A percentile compares a stretch with the other conserved stretches of the same genome.
Conservation (phyloP, 1,140 invertebrate genomes). For the Phortica variegata region DNA sequence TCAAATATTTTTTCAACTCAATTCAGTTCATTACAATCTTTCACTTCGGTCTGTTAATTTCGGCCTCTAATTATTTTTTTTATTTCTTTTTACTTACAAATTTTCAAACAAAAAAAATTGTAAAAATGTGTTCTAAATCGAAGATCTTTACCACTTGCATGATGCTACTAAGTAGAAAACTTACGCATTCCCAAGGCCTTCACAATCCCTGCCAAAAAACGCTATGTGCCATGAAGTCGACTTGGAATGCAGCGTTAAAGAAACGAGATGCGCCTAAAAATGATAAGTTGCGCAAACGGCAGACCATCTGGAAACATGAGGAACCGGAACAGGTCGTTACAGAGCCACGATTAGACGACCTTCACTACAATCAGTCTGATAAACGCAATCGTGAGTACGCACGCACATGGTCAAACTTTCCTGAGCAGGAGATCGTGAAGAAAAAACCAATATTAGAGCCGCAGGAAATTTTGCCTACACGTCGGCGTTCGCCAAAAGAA, state of each 20-base stretch:
- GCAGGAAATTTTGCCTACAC: neutral
- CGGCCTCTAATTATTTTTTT: no score
- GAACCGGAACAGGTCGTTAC: neutral
- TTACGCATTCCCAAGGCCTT: constrained; percentile 16
- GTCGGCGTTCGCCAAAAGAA: neutral
- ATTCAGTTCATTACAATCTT: no score
- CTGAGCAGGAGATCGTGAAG: no score
- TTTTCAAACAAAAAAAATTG: no score
- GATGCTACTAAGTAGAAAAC: constrained; percentile 18
- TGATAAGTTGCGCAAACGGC: constrained; percentile 23
- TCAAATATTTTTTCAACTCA: no score
- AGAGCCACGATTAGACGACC: constrained; percentile 14
- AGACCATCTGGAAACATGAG: constrained; percentile 34
- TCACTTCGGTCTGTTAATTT: no score
- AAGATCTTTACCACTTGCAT: constrained; percentile 24
- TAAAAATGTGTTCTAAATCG: constrained; percentile 18
- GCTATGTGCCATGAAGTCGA: neutral
- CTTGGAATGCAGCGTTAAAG: neutral
- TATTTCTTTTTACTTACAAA: no score
- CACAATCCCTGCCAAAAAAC: constrained; percentile 14
- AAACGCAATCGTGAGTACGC: constrained; percentile 17
- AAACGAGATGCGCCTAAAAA: constrained; percentile 20
- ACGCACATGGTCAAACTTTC: constrained; percentile 31
- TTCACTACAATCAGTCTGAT: constrained; percentile 11
- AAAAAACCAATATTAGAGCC: no score